Conservation (phyloP, 2,797 vertebrate genomes). For the Crenichthys baileyi region DNA sequence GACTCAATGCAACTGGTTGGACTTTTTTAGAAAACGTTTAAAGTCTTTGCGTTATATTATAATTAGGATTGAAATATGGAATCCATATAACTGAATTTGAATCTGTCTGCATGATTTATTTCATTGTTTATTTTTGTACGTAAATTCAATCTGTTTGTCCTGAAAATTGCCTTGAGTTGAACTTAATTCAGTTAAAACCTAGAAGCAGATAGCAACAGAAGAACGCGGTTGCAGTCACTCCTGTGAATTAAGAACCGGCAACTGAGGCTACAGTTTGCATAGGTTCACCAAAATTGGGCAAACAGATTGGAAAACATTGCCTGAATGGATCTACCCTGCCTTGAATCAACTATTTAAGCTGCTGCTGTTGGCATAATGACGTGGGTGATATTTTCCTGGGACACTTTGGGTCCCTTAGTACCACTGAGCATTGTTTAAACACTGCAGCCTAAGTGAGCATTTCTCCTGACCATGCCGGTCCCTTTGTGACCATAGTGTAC, state of each 20-base stretch:
- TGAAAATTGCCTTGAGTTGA: neutral
- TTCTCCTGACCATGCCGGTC: neutral
- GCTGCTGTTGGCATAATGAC: neutral
- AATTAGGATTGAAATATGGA: too few relatives aligned
- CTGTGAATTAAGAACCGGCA: neutral
- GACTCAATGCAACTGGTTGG: neutral
- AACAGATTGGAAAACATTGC: neutral
- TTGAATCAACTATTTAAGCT: neutral
- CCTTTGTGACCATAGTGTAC: neutral
- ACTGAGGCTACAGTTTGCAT: neutral
- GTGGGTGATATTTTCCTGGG: neutral
- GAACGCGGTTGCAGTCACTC: neutral
- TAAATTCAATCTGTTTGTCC: neutral
- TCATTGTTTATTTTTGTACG: neutral
- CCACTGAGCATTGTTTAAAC: neutral
- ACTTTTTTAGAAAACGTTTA: neutral
- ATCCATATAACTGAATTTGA: neutral
- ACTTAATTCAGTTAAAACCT: neutral
- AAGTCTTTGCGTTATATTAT: too few relatives aligned
- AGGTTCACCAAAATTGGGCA: neutral
- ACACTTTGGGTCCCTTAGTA: neutral
- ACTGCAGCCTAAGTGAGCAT: neutral
- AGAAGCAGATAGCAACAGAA: neutral
- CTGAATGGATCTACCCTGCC: neutral
- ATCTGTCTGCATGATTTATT: too few relatives aligned